Evolutionary conservation across 1,140 invertebrate genomes (phyloP).

Genomic region (Lanistes nyassanus): DNA sequence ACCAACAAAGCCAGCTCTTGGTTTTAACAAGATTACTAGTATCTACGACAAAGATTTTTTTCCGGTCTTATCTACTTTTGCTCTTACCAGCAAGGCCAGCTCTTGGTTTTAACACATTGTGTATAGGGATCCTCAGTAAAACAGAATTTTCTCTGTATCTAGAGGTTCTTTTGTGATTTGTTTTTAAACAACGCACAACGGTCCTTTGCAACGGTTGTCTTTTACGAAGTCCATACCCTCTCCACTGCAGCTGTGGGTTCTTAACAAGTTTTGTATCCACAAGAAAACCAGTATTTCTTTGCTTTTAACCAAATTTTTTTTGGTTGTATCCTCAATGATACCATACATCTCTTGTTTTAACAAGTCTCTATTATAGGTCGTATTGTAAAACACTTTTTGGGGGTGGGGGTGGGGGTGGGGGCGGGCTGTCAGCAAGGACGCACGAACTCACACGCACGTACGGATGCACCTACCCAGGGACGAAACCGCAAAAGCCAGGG

Average conservation of each 20-base stretch:
- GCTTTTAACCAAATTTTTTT: not conserved
- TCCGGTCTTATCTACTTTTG: too few species aligned
- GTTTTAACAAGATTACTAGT: too few species aligned
- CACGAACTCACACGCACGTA: not conserved
- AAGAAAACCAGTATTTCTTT: not conserved
- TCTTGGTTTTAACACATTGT: too few species aligned
- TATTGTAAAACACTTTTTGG: not conserved
- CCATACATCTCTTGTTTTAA: not conserved
- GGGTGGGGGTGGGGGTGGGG: not conserved
- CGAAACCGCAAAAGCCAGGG: not conserved
- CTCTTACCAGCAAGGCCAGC: too few species aligned
- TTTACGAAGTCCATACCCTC: not conserved
- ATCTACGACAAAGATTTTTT: too few species aligned
- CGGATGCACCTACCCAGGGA: not conserved
- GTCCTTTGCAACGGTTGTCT: too few species aligned
- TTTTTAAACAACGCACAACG: too few species aligned
- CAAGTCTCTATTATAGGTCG: not conserved
- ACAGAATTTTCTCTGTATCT: too few species aligned
- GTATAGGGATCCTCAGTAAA: too few species aligned
- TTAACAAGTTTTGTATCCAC: not conserved
- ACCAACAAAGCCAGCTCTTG: too few species aligned
- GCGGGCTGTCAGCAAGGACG: not conserved
- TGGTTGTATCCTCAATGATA: not conserved
- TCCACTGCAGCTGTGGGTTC: not conserved
- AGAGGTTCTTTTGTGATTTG: too few species aligned